Conservation (phyloP, 1,140 invertebrate genomes). For the Drosophila melanogaster region Release_6_plus_ISO1_MT NC_004354.4:1855001-1855500, state of each 20-base stretch:
- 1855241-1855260: conserved; percentile 7
- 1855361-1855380: neutral
- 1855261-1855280: conserved; percentile 19
- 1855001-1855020: conserved; percentile 12
- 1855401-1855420: conserved; percentile 21
- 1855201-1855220: conserved; percentile 12
- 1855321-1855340: too few species aligned
- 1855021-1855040: neutral
- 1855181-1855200: conserved; percentile 1
- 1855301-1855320: too few species aligned
- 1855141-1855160: neutral
- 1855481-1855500: conserved; percentile 35
- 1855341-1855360: too few species aligned
- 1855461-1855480: conserved; percentile 51
- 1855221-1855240: conserved; percentile 11
- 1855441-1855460: conserved; percentile 41
- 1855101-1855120: neutral
- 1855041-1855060: conserved; percentile 7
- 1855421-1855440: conserved; percentile 39
- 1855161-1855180: conserved; percentile 19
- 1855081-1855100: conserved; percentile 7
- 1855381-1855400: conserved; percentile 10
- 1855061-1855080: conserved; percentile 14
- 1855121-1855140: neutral
- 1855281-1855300: conserved; percentile 5